phyloP scores from a whole-genome alignment of 2,888 invertebrate genomes.

The Argyresthia albistria region DNA sequence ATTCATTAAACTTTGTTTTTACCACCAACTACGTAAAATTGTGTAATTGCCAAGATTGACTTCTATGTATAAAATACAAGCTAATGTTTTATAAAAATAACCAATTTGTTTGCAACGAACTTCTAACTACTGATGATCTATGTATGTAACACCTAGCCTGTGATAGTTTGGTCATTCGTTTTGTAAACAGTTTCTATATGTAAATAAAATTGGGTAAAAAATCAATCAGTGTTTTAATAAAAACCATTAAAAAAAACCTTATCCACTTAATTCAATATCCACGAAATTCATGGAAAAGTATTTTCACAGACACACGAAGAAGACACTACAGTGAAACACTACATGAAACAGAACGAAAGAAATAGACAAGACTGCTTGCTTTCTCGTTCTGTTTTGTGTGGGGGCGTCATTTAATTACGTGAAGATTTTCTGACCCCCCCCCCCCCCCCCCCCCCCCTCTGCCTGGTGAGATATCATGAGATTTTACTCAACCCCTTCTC shows the following conservation, averaged over 20 bases:
- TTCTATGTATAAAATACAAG: not conserved
- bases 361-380: too few relatives aligned
- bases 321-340: too few relatives aligned
- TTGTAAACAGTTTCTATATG: conserved; percentile 45
- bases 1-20: conserved; percentile 2
- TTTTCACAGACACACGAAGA: too few relatives aligned
- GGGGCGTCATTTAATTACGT: too few relatives aligned
- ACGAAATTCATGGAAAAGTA: too few relatives aligned
- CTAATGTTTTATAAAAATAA: too few relatives aligned
- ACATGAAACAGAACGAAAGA: too few relatives aligned
- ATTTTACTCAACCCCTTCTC: too few relatives aligned
- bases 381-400: too few relatives aligned
- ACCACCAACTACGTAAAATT: not conserved
- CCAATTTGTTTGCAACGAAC: conserved; percentile 16
- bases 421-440: too few relatives aligned
- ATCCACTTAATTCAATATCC: not conserved
- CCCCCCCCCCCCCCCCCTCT: too few relatives aligned
- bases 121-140: conserved; percentile 8
- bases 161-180: conserved; percentile 41
- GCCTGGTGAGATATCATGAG: too few relatives aligned
- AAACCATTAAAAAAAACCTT: not conserved
- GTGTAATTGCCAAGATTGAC: not conserved
- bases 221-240: not conserved
- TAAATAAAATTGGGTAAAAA: conserved; percentile 41
- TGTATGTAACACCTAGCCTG: conserved; percentile 45